Percentiles rank a stretch among this genome's conserved stretches.
Conservation (phyloP, 2,113 vertebrate genomes). For the Pangasianodon hypophthalmus region DNA sequence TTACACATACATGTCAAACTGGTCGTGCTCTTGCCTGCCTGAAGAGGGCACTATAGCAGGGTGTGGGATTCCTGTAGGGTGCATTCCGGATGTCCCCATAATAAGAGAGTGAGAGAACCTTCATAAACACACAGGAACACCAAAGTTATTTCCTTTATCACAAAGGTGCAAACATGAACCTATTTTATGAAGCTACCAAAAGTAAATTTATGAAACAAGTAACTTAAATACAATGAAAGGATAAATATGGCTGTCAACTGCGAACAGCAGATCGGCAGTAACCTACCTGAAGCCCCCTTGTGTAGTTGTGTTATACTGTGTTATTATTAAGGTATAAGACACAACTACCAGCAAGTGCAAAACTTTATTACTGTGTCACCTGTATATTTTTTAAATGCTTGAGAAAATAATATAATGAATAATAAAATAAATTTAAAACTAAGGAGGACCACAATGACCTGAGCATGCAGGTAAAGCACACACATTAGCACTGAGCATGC, state of each 20-base stretch:
- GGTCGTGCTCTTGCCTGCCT: slow-evolving; percentile 92
- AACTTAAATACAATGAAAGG: not conserved
- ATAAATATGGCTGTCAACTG: not conserved
- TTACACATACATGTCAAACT: slow-evolving; percentile 87
- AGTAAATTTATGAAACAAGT: not conserved
- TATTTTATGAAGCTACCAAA: not conserved
- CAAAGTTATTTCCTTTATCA: slow-evolving; percentile 25
- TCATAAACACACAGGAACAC: slow-evolving; percentile 43
- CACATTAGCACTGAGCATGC: not conserved
- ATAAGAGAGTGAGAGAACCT: slow-evolving; percentile 97
- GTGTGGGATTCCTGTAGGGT: slow-evolving; percentile 94
- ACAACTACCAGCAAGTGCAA: not conserved
- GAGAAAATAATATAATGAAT: not conserved
- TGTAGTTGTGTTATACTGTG: too few species aligned
- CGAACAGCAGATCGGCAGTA: not conserved
- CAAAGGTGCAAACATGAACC: not conserved
- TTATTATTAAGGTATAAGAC: not conserved
- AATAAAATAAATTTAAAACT: not conserved
- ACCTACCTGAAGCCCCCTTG: not conserved
- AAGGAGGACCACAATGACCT: not conserved
- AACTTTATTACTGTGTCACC: not conserved
- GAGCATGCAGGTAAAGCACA: not conserved
- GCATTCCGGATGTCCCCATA: slow-evolving; percentile 88
- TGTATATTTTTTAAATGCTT: not conserved
- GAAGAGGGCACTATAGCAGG: slow-evolving; percentile 91